These are phyloP conservation scores for Acomys russatus DNA, from an alignment of 2,797 vertebrate species.

Conservation along the genomic window DNA sequence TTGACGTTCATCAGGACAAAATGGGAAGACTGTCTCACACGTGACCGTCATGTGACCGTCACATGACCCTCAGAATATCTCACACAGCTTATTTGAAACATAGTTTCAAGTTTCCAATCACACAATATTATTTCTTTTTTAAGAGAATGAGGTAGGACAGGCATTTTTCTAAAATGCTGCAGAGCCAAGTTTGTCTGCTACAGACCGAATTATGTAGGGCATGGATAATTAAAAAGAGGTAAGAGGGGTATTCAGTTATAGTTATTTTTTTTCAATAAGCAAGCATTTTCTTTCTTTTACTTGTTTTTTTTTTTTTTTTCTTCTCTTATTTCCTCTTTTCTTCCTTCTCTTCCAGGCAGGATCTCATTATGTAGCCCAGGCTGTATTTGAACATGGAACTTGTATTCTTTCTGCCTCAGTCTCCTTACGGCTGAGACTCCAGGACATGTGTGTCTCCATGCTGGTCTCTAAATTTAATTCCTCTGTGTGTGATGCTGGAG, in stretches of 20 bases:
- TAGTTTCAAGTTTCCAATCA: not conserved
- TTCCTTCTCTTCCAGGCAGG: not conserved
- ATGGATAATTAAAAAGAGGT: not conserved
- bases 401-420: not conserved
- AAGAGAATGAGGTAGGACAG: not conserved
- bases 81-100: conserved; percentile 11
- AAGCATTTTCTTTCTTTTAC: not conserved
- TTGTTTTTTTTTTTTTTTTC: not conserved
- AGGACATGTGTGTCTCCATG: not conserved
- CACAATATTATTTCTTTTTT: not conserved
- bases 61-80: conserved; percentile 14
- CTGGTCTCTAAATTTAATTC: not conserved
- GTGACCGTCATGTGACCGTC: not conserved
- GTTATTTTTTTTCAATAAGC: not conserved
- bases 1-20: conserved; percentile 13
- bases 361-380: not conserved
- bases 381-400: not conserved
- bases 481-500: not conserved
- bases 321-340: not conserved
- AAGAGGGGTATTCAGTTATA: not conserved
- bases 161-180: not conserved
- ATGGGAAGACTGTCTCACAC: not conserved
- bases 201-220: not conserved
- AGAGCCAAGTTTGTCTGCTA: not conserved
- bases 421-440: not conserved